These are phyloP conservation scores for Apoderus coryli DNA, from an alignment of 2,888 invertebrate species.

Conservation along the genomic window DNA sequence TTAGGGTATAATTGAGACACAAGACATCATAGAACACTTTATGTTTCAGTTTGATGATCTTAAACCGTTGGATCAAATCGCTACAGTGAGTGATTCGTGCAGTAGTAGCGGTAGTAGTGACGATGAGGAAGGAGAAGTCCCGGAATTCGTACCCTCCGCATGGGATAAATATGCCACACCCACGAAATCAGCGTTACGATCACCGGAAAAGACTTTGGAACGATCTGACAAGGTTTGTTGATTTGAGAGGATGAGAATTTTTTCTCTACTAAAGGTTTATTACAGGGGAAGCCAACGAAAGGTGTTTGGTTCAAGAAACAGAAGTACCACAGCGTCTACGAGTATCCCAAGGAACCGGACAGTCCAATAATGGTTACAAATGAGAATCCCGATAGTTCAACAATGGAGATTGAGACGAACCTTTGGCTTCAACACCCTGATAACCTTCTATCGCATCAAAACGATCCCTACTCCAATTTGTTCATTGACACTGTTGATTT, in stretches of 20 bases:
- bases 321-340: constrained; percentile 71
- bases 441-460: no score
- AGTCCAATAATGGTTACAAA: no score
- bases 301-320: constrained; percentile 68
- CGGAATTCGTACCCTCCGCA: constrained; percentile 61
- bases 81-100: constrained; percentile 26
- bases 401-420: no score
- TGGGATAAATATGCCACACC: constrained; percentile 70
- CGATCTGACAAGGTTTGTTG: constrained; percentile 20
- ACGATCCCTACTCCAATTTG: neutral
- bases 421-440: no score
- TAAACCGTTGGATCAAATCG: constrained; percentile 25
- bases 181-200: constrained; percentile 55
- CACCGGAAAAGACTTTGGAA: constrained; percentile 38
- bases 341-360: constrained; percentile 62
- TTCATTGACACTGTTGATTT: constrained; percentile 31
- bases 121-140: constrained; percentile 50
- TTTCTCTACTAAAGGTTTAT: neutral
- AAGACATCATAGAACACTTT: no score
- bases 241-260: no score
- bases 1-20: no score
- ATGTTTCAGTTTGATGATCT: constrained; percentile 21
- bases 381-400: no score
- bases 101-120: constrained; percentile 32
- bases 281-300: constrained; percentile 25